Evolutionary conservation across 2,797 vertebrate genomes (phyloP).

Genomic region (Neosalanx taihuensis): DNA sequence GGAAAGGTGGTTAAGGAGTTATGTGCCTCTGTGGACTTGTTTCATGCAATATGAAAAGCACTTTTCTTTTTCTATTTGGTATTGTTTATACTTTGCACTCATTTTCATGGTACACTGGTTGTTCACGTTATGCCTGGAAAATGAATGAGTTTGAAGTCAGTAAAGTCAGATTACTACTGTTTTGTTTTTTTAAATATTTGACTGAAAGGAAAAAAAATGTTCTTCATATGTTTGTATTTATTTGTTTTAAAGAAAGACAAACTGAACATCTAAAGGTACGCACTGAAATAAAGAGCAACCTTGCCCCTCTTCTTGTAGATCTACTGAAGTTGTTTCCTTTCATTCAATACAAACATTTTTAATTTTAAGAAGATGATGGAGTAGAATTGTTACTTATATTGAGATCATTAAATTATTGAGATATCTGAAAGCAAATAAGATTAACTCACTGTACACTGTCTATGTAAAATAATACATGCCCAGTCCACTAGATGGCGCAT

Average conservation of each 20-base stretch:
- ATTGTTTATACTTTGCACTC: conserved; percentile 51
- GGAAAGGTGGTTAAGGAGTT: conserved; percentile 20
- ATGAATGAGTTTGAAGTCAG: conserved; percentile 17
- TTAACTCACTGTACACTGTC: background rate
- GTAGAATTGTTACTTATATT: background rate
- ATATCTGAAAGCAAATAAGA: too few species aligned
- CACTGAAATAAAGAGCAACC: conserved; percentile 42
- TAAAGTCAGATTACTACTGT: background rate
- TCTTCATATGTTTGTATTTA: conserved; percentile 46
- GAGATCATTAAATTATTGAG: too few species aligned
- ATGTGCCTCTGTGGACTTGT: conserved; percentile 23
- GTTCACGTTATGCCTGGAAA: conserved; percentile 26
- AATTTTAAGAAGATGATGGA: background rate
- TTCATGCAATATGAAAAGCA: conserved; percentile 45
- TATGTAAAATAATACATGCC: background rate
- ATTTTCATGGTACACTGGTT: conserved; percentile 13
- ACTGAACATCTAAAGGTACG: conserved; percentile 15
- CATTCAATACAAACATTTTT: too few species aligned
- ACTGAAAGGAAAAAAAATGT: conserved; percentile 26
- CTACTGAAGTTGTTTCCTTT: too few species aligned
- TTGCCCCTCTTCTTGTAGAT: conserved; percentile 9
- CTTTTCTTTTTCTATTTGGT: conserved; percentile 46
- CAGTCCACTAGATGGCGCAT: background rate
- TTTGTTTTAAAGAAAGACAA: conserved; percentile 57
- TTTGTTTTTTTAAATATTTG: conserved; percentile 36